Conservation (phyloP, 2,113 vertebrate genomes). For the Phylloscopus whistleri region DNA sequence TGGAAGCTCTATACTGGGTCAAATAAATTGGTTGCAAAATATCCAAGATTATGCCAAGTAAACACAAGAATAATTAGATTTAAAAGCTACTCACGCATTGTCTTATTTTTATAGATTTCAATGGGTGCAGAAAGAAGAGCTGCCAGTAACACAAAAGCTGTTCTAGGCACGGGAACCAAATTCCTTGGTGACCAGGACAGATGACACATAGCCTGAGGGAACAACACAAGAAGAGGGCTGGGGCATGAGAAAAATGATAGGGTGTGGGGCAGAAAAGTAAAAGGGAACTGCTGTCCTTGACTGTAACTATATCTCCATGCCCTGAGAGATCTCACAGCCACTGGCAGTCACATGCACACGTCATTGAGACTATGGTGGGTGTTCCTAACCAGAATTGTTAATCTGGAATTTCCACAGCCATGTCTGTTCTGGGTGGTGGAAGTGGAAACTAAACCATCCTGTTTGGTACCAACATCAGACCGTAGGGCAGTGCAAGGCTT, state of each 20-base stretch:
- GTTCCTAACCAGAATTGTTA: not conserved
- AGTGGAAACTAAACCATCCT: not conserved
- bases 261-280: not conserved
- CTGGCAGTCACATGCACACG: not conserved
- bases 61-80: slow-evolving; percentile 7
- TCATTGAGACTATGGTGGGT: rapidly evolving
- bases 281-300: not conserved
- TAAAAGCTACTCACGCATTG: not conserved
- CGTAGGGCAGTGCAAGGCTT: rapidly evolving
- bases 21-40: slow-evolving; percentile 11
- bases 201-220: not conserved
- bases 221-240: not conserved
- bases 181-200: not conserved
- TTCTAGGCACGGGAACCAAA: not conserved
- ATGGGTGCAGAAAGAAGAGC: not conserved
- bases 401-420: not conserved
- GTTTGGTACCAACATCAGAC: not conserved
- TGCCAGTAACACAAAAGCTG: not conserved
- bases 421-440: not conserved
- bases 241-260: not conserved
- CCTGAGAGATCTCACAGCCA: not conserved
- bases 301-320: not conserved
- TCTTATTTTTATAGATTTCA: not conserved
- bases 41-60: slow-evolving; percentile 8
- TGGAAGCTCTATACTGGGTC: not conserved